Base-by-base conservation (phyloP, 2,888 invertebrate species). In the Cantharis flavilabris region DNA sequence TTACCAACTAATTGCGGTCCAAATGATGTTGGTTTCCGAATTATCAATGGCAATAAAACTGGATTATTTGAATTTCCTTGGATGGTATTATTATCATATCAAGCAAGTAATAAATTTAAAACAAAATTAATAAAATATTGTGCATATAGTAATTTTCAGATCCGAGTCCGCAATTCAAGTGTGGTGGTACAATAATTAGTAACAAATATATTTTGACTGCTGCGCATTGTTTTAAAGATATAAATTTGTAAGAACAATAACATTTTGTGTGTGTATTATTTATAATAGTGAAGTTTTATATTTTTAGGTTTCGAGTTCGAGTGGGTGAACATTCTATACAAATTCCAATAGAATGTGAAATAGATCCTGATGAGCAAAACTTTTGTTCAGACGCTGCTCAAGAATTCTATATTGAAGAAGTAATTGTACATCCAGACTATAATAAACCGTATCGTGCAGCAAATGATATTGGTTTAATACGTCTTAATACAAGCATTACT, bases 1-100 rank as follows among this genome's bases (percentile, higher is more conserved):
- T 20, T 65, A 23, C 65, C 65, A 20, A 5, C 3, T 11, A 1
- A 13, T 13, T 65, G 65, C 10, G 65, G 65, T 7, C 13, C 33
- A 33, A 65, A 1, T 11, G n/a, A 65, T 5, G 9, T 20, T 11
- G 9, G 13, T 10, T 3, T 13, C 5, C 65, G 65, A 7, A 20
- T 65, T 65, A 9, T 7, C 1, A 16, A 18, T 18, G 72, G 73
- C 3, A 18, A 65, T 9, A 14, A 13, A 18, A 73, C 69, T 10
- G 62, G 18, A 0, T 85, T 93, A 2, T 90, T 89, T 28, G 93
- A 95, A 82, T 94, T 91, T 88, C 95, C 95, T 0, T 95, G 95
- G 95, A 93, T 95, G 94, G 94, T 92, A 0, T 87, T 95, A 3
- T 86, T 95, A 20, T 91, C 91, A 1, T 95, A 94, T 79, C 80